Conservation (phyloP, 2,113 vertebrate species). For the Pan troglodytes region NHGRI_mPanTro3-v2.1_pri NC_072404.2:34571001-34571500, state of each 20-base stretch:
- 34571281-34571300: not conserved
- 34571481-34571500: conserved; percentile 76
- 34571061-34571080: not conserved
- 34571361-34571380: conserved; percentile 74
- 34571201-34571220: not conserved
- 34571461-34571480: conserved; percentile 82
- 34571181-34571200: not conserved
- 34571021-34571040: not conserved
- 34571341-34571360: conserved; percentile 48
- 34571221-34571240: not conserved
- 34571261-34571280: not conserved
- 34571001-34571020: not conserved
- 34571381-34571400: conserved; percentile 73
- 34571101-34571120: not conserved
- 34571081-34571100: not conserved
- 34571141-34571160: not conserved
- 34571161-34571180: not conserved
- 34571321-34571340: conserved; percentile 32
- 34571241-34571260: not conserved
- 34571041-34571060: not conserved
- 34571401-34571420: conserved; percentile 73
- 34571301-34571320: not conserved
- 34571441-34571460: conserved; percentile 77
- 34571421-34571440: conserved; percentile 40
- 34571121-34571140: not conserved